Conservation (phyloP, 2,797 vertebrate genomes). For the Etheostoma nigrum region DNA sequence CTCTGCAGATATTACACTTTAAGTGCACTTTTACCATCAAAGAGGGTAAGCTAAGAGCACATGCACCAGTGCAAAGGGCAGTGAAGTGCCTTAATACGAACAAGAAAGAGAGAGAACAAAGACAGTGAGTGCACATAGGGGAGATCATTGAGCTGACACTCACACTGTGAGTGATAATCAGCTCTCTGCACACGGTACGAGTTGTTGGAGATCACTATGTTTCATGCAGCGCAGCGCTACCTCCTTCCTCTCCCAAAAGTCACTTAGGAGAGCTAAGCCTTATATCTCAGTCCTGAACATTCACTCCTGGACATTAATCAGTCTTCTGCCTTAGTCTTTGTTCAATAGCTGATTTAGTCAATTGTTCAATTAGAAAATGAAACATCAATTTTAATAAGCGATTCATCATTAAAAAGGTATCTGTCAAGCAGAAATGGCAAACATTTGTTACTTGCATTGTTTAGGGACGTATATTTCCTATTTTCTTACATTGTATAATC, state of each 20-base stretch:
- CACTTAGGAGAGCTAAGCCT: constrained; percentile 63
- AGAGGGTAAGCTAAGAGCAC: constrained; percentile 6
- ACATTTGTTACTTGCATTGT: neutral
- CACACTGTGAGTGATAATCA: constrained; percentile 57
- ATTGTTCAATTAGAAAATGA: neutral
- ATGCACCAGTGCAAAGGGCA: constrained; percentile 2
- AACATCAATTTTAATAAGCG: neutral
- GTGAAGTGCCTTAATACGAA: constrained; percentile 19
- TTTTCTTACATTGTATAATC: too few species aligned
- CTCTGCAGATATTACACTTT: neutral
- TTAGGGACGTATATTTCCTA: neutral
- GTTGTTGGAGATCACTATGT: constrained; percentile 45
- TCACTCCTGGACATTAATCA: constrained; percentile 1
- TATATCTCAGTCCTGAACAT: constrained; percentile 38
- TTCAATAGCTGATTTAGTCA: neutral
- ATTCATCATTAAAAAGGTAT: neutral
- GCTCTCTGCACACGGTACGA: constrained; percentile 39
- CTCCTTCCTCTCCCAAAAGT: constrained; percentile 57
- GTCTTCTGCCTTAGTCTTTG: constrained; percentile 12
- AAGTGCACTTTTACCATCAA: neutral
- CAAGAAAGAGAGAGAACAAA: constrained; percentile 17
- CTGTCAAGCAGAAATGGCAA: neutral
- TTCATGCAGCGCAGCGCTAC: constrained; percentile 43
- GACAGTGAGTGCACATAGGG: constrained; percentile 13
- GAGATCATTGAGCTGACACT: constrained; percentile 40